Evolutionary conservation across 2,888 invertebrate genomes (phyloP), one percentile per base, ranked within the genome.

Genomic region (Xestia sexstrigata): DNA sequence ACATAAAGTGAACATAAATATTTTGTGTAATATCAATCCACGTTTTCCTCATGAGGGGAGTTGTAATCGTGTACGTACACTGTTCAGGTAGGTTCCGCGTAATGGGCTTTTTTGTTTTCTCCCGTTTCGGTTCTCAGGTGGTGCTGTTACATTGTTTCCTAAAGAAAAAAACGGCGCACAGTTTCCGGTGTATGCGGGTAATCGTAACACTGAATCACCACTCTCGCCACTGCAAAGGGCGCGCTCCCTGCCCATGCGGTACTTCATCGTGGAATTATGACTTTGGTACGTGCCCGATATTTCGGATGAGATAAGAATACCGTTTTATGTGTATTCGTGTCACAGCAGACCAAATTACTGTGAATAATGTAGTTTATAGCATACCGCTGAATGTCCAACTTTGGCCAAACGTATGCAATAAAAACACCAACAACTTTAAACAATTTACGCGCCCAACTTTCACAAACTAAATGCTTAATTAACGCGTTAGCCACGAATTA

Each of bases 251-350:
- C 93, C 93, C 93, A 93, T 94, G 92, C 93, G 93, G 93, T 95
- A 93, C 95, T 95, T 94, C 94, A 94, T 95, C 92, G 91, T 94
- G 93, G 90, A 96, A 94, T 95, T 96, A 96, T 95, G 95, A 94
- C 91, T 95, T 95, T 94, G 89, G 90, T 92, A 95, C 96, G 96
- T 96, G 96, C 94, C 90, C 93, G 94, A 96, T 95, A 94, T 95
- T 93, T 91, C 85, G 89, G 93, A 95, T 93, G 94, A 95, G 96
- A 95, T 96, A 95, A 94, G 93, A 93, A 94, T 94, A 93, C 92
- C 92, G 91, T 93, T 94, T 93, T 93, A 92, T 94, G 92, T 93
- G 91, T 94, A 93, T 93, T 92, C 90, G 88, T 91, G 92, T 92
- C 92, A 91, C 93, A 94, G 91, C 90, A 91, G 90, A 89, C 90